Evolutionary conservation across 2,113 vertebrate genomes (phyloP), one percentile per base, ranked within the genome.

Genomic region (Oreochromis tanganicae): DNA sequence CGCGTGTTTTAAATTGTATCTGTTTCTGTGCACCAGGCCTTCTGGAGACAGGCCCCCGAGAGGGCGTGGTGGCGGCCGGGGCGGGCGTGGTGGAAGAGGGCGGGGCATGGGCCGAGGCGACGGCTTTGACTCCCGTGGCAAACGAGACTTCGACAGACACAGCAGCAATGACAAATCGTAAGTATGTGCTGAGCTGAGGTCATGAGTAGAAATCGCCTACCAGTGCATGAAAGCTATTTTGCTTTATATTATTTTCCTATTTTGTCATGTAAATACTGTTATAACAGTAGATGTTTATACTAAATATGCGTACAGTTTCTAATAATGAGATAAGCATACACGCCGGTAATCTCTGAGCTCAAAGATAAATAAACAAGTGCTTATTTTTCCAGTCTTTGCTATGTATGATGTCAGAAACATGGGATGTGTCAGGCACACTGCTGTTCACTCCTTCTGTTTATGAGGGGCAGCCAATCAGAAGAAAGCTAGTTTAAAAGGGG

Each of bases 121-220:
- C 2, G 98, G 98, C 36, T 99, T 99, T 80, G 99, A 99, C 95
- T 98, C 98, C 2, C 98, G 98, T 12, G 98, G 99, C 82, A 99
- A 99, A 57, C 98, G 98, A 75, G 99, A 99, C 94, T 99, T 98
- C 38, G 99, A 99, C 96, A 97, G 98, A 92, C 98, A 99, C 90
- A 99, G 98, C 48, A 97, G 98, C 96, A 98, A 96, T 29, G 98
- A 99, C 96, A 97, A 98, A 97, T 97, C 98, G 99, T 99, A 97
- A 99, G 99, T 98, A 63, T 46, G 32, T 8, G 3, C 9, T 57
- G 32, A 38, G 57, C 9, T 57, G 24, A 34, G 48, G 19, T 83
- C 43, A 32, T 48, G 16, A 32, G 16, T 50, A 50, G 71, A 50
- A 19, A 50, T 50, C 4, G 2, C 24, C 27, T 19, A 50, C 19